A percentile compares a stretch with the other conserved stretches of the same genome.
Conservation (phyloP, 1,140 invertebrate species). For the Caenorhabditis brenneri region DNA sequence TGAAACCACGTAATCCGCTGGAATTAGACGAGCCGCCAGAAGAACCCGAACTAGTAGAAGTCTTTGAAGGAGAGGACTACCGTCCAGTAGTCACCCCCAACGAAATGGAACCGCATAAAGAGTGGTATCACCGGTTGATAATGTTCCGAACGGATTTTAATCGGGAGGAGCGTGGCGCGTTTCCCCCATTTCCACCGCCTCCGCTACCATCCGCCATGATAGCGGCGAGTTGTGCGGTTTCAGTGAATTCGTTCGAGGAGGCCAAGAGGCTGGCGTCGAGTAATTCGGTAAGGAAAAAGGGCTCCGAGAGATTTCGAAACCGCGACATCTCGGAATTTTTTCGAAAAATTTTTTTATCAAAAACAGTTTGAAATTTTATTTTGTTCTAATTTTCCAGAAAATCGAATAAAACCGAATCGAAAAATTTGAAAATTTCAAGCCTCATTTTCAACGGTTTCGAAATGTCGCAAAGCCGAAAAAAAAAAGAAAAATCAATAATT, state of each 20-base stretch:
- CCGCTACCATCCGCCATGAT: neutral
- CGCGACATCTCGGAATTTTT: too few relatives aligned
- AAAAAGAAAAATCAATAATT: too few relatives aligned
- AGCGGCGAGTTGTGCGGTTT: neutral
- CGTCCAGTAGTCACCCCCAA: neutral
- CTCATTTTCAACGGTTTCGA: too few relatives aligned
- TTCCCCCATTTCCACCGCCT: constrained; percentile 8
- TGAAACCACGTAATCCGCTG: neutral
- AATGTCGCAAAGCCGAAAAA: too few relatives aligned
- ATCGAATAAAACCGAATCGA: too few relatives aligned
- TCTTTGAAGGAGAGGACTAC: neutral
- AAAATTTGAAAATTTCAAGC: too few relatives aligned
- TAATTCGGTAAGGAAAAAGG: neutral
- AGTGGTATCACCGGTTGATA: neutral
- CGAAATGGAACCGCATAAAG: neutral
- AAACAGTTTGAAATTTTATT: too few relatives aligned
- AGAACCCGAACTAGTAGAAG: neutral
- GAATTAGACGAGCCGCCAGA: neutral
- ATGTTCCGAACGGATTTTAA: neutral
- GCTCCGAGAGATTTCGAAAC: too few relatives aligned
- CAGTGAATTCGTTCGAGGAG: neutral
- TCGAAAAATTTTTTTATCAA: too few relatives aligned
- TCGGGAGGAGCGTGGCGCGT: neutral
- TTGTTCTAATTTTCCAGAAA: too few relatives aligned
- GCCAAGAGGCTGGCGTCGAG: neutral